Conservation (phyloP, 2,797 vertebrate genomes). For the Mastacembelus armatus region DNA sequence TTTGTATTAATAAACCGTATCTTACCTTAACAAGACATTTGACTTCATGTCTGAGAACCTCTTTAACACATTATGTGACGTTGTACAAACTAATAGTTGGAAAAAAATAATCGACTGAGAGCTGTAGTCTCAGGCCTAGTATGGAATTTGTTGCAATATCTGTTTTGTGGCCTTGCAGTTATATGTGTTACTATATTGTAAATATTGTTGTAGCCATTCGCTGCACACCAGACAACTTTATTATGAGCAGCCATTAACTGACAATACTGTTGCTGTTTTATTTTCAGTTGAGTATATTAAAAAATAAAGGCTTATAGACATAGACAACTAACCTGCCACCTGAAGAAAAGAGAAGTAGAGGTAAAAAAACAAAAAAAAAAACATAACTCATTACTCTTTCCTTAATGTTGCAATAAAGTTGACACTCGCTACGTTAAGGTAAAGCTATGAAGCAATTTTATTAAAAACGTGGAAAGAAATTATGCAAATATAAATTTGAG, state of each 20-base stretch:
- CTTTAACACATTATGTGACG: not conserved
- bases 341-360: slow-evolving; percentile 39
- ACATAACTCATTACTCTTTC: not conserved
- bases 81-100: too few relatives aligned
- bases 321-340: slow-evolving; percentile 2
- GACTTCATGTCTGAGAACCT: too few relatives aligned
- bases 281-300: slow-evolving; percentile 1
- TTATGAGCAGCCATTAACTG: not conserved
- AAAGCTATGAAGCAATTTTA: not conserved
- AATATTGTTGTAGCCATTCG: not conserved
- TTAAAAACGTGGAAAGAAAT: not conserved
- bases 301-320: not conserved
- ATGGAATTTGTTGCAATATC: too few relatives aligned
- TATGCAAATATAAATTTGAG: not conserved
- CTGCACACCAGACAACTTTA: not conserved
- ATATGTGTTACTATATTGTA: not conserved
- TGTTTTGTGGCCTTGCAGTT: not conserved
- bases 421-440: not conserved
- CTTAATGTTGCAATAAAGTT: not conserved
- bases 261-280: not conserved
- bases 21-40: too few relatives aligned
- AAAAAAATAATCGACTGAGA: too few relatives aligned
- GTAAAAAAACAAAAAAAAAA: not conserved
- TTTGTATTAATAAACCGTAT: too few relatives aligned
- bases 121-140: not conserved